Conservation (phyloP, 2,888 invertebrate species). For the Drosophila atripex region DNA sequence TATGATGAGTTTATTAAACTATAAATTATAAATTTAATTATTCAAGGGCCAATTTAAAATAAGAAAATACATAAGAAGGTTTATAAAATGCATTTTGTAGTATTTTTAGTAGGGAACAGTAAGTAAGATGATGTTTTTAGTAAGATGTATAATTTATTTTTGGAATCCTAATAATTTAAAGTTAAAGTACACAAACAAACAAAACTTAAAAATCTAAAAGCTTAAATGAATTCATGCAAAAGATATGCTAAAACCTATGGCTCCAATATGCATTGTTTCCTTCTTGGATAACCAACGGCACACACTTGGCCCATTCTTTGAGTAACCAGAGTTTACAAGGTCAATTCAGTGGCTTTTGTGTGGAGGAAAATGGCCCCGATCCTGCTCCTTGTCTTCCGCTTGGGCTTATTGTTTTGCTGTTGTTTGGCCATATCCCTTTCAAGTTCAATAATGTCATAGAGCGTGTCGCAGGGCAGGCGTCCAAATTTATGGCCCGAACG, state of each 20-base stretch:
- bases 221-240: background rate
- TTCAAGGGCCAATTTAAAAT: too few relatives aligned
- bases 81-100: too few relatives aligned
- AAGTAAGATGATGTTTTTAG: too few relatives aligned
- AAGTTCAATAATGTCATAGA: slow-evolving; percentile 75
- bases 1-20: too few relatives aligned
- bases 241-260: too few relatives aligned
- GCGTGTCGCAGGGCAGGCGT: slow-evolving; percentile 74
- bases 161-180: too few relatives aligned
- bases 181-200: too few relatives aligned
- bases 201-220: background rate
- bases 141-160: too few relatives aligned
- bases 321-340: slow-evolving; percentile 50
- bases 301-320: background rate
- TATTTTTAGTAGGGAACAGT: too few relatives aligned
- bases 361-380: slow-evolving; percentile 19
- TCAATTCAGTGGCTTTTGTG: slow-evolving; percentile 62
- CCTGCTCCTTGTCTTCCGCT: slow-evolving; percentile 6
- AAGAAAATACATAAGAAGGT: too few relatives aligned
- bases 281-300: background rate
- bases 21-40: too few relatives aligned
- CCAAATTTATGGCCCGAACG: slow-evolving; percentile 71
- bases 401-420: slow-evolving; percentile 44
- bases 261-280: background rate
- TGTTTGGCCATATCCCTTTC: slow-evolving; percentile 62